These are phyloP conservation scores for Margaritifera margaritifera DNA, from an alignment of 2,888 invertebrate species.

Conservation along the genomic window DNA sequence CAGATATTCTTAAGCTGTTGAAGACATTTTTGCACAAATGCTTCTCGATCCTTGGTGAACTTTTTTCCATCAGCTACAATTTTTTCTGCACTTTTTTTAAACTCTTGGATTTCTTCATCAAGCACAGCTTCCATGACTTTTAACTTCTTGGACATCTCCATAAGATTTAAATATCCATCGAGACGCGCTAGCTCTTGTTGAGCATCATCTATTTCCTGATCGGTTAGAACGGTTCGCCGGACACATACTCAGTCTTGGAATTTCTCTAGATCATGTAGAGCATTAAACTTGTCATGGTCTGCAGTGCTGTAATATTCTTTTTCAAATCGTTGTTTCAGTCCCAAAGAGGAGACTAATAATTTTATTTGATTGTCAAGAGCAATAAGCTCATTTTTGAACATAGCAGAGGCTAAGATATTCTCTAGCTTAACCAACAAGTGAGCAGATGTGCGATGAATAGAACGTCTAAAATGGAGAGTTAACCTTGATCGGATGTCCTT, in stretches of 20 bases:
- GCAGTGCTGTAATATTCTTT: too few species aligned
- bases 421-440: neutral
- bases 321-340: too few species aligned
- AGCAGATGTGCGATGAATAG: neutral
- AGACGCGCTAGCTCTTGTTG: slow-evolving; percentile 28
- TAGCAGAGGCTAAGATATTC: too few species aligned
- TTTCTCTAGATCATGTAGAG: neutral
- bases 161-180: slow-evolving; percentile 7
- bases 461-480: slow-evolving; percentile 13
- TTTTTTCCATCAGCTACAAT: neutral
- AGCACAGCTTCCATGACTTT: neutral
- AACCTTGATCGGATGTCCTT: slow-evolving; percentile 4
- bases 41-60: too few species aligned
- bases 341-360: too few species aligned
- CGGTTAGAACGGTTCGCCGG: slow-evolving; percentile 12
- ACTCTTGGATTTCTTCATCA: neutral
- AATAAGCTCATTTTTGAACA: neutral
- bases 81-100: neutral
- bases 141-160: slow-evolving; percentile 6
- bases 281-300: neutral
- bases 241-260: slow-evolving; percentile 9
- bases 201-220: slow-evolving; percentile 40
- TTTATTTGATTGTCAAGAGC: slow-evolving; percentile 1
- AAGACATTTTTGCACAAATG: too few species aligned
- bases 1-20: too few species aligned